phyloP scores from a whole-genome alignment of 2,797 vertebrate species.

The Epinephelus awoara region DNA sequence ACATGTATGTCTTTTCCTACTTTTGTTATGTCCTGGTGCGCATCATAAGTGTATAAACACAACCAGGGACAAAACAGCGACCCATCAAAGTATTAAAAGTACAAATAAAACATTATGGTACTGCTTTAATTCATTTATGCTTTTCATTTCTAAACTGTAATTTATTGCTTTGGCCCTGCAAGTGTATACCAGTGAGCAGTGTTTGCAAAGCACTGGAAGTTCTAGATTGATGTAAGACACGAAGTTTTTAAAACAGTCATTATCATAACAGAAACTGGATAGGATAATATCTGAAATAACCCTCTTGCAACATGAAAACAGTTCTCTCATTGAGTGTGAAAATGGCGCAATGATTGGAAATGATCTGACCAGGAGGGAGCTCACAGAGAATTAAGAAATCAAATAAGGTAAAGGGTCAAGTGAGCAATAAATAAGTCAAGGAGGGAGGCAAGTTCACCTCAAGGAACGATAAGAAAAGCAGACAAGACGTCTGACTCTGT shows the following conservation, averaged over 20 bases:
- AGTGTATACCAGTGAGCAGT: neutral
- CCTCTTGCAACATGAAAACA: neutral
- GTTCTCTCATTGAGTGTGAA: slow-evolving; percentile 1
- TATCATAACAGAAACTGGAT: neutral
- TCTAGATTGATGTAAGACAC: neutral
- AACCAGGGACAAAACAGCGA: neutral
- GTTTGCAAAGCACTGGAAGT: neutral
- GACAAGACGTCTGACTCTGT: slow-evolving; percentile 38
- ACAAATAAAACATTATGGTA: neutral
- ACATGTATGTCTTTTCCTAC: neutral
- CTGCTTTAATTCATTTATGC: neutral
- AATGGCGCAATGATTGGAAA: slow-evolving; percentile 8
- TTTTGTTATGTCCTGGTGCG: neutral
- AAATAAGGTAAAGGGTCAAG: slow-evolving; percentile 41
- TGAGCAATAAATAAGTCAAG: slow-evolving; percentile 54
- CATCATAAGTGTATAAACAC: neutral
- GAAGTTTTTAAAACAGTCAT: neutral
- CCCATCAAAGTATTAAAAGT: neutral
- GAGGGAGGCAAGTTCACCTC: slow-evolving; percentile 22
- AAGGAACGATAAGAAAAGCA: slow-evolving; percentile 35
- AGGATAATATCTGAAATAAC: slow-evolving; percentile 5
- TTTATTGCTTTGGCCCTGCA: neutral
- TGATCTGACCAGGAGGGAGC: neutral
- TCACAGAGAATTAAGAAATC: slow-evolving; percentile 31
- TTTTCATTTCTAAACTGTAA: neutral